Conservation (phyloP, 1,140 invertebrate species). For the Lerema accius region DNA sequence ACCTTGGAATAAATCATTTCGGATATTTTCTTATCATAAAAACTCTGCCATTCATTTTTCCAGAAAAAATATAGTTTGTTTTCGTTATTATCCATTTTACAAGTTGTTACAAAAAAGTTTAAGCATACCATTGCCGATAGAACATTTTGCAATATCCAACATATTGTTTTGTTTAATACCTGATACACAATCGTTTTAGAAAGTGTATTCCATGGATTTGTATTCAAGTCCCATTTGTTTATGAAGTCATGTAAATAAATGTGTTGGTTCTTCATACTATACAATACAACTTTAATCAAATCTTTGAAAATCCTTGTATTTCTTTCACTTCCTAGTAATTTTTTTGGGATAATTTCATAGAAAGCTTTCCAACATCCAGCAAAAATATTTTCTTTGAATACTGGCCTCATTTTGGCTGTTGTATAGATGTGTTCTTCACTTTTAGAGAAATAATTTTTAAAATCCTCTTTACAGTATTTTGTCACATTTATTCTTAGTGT, state of each 20-base stretch:
- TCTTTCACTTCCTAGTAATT: conserved; percentile 60
- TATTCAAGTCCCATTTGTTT: conserved; percentile 63
- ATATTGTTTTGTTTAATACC: conserved; percentile 52
- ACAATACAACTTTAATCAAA: conserved; percentile 55
- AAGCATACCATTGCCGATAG: conserved; percentile 68
- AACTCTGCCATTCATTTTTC: conserved; percentile 77
- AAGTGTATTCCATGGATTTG: conserved; percentile 52
- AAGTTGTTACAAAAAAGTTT: conserved; percentile 77
- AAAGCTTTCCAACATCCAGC: conserved; percentile 46
- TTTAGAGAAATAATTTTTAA: conserved; percentile 56
- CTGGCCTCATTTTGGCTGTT: conserved; percentile 23
- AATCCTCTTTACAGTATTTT: conserved; percentile 53
- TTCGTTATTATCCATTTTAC: conserved; percentile 73
- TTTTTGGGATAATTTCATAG: conserved; percentile 56
- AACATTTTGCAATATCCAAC: conserved; percentile 68
- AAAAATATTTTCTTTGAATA: conserved; percentile 58
- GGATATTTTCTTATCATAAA: conserved; percentile 66
- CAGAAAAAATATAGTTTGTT: conserved; percentile 76
- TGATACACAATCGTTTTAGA: conserved; percentile 28
- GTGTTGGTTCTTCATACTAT: conserved; percentile 71
- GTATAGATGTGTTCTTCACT: conserved; percentile 10
- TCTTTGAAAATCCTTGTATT: conserved; percentile 72
- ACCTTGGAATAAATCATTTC: conserved; percentile 56
- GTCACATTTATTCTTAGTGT: conserved; percentile 54
- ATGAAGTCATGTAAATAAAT: conserved; percentile 50